phyloP scores from a whole-genome alignment of 2,113 vertebrate species.

The Corapipo altera region DNA sequence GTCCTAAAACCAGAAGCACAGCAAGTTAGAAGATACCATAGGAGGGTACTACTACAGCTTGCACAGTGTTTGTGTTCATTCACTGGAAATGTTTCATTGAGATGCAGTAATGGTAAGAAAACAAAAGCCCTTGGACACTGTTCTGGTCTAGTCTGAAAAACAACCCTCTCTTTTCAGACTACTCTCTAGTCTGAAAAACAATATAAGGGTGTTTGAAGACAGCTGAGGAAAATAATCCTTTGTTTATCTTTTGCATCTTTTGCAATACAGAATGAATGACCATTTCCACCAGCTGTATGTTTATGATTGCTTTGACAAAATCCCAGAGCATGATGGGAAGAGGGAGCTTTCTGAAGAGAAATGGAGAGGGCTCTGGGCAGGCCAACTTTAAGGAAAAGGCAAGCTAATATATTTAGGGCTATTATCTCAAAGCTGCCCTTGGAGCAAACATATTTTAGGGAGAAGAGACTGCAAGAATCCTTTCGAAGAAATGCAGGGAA shows the following conservation, averaged over 20 bases:
- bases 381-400: neutral
- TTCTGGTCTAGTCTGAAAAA: neutral
- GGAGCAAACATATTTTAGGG: neutral
- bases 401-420: neutral
- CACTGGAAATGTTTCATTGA: neutral
- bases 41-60: neutral
- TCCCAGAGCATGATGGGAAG: neutral
- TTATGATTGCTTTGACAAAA: neutral
- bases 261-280: neutral
- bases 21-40: neutral
- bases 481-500: neutral
- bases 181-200: neutral
- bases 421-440: neutral
- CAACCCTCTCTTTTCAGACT: neutral
- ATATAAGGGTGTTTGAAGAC: neutral
- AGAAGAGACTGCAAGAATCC: neutral
- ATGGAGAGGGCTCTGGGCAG: neutral
- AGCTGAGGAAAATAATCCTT: neutral
- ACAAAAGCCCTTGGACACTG: neutral
- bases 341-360: neutral
- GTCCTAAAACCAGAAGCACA: neutral
- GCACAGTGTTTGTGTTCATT: neutral
- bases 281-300: neutral
- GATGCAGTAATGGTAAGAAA: fast-evolving
- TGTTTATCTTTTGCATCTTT: neutral